phyloP scores from a whole-genome alignment of 2,113 vertebrate species.

The Istiophorus platypterus region DNA sequence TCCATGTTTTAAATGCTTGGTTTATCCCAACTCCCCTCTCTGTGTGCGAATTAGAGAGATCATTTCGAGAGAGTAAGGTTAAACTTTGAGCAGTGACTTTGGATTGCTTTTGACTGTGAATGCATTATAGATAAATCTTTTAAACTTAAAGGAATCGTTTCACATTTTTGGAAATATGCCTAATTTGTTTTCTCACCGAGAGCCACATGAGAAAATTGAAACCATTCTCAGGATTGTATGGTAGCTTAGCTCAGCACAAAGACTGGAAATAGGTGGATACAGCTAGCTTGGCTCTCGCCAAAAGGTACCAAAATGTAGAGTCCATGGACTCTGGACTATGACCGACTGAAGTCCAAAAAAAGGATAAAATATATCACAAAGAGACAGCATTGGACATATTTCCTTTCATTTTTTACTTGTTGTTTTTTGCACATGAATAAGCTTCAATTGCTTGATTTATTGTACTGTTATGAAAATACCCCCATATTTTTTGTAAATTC shows the following conservation, averaged over 20 bases:
- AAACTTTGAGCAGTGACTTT: slow-evolving; percentile 21
- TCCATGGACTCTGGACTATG: neutral
- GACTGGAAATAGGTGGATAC: neutral
- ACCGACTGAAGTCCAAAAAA: slow-evolving; percentile 1
- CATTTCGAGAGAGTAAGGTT: slow-evolving; percentile 23
- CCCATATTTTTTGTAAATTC: slow-evolving; percentile 38
- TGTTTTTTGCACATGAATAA: slow-evolving; percentile 2
- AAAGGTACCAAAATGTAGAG: too few species aligned
- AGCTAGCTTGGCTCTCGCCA: neutral
- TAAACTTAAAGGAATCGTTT: neutral
- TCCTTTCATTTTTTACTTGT: neutral
- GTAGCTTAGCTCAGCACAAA: neutral
- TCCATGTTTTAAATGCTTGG: slow-evolving; percentile 15
- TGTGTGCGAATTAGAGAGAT: slow-evolving; percentile 31
- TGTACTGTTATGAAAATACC: slow-evolving; percentile 18
- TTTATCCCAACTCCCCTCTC: slow-evolving; percentile 26
- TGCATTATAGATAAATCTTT: neutral
- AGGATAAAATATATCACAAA: neutral
- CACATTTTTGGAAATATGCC: neutral
- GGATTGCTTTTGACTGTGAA: neutral
- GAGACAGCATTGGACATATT: neutral
- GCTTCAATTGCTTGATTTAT: slow-evolving; percentile 13
- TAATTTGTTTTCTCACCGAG: neutral
- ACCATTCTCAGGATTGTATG: too few species aligned
- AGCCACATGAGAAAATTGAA: neutral